phyloP scores from a whole-genome alignment of 2,113 vertebrate species.

The Desmodus rotundus region DNA sequence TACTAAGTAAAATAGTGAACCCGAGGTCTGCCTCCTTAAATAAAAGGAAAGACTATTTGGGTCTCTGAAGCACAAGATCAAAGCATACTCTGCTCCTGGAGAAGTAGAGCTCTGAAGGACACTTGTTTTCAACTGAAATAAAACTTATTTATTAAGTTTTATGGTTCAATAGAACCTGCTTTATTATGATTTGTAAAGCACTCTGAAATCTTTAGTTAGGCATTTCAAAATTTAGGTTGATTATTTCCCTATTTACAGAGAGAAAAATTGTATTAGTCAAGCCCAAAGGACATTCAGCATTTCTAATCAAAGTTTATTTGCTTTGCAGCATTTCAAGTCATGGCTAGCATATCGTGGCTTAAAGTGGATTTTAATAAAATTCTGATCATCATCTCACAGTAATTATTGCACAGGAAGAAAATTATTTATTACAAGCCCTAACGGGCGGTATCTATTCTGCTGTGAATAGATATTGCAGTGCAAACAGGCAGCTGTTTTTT shows the following conservation, averaged over 20 bases:
- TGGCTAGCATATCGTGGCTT: neutral
- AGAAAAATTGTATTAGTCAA: constrained; percentile 45
- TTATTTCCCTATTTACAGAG: constrained; percentile 46
- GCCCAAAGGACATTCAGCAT: neutral
- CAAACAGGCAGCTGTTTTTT: neutral
- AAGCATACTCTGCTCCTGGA: neutral
- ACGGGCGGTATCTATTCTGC: neutral
- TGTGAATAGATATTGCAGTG: neutral
- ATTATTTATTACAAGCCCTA: constrained; percentile 38
- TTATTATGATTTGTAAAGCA: constrained; percentile 48
- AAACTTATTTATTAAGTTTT: constrained; percentile 34
- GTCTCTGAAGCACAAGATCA: neutral
- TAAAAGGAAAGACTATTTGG: neutral
- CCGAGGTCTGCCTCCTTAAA: neutral
- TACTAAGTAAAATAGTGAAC: neutral
- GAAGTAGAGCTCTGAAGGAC: neutral
- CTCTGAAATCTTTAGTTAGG: constrained; percentile 43
- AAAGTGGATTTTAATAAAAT: constrained; percentile 60
- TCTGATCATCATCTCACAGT: constrained; percentile 49
- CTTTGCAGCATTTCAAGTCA: constrained; percentile 29
- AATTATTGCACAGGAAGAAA: constrained; percentile 59
- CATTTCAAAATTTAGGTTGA: constrained; percentile 51
- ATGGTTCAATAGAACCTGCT: constrained; percentile 10
- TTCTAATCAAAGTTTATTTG: constrained; percentile 55
- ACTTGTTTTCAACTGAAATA: neutral